Evolutionary conservation across 2,797 vertebrate species (phyloP).

Genomic region (Argya squamiceps): DNA sequence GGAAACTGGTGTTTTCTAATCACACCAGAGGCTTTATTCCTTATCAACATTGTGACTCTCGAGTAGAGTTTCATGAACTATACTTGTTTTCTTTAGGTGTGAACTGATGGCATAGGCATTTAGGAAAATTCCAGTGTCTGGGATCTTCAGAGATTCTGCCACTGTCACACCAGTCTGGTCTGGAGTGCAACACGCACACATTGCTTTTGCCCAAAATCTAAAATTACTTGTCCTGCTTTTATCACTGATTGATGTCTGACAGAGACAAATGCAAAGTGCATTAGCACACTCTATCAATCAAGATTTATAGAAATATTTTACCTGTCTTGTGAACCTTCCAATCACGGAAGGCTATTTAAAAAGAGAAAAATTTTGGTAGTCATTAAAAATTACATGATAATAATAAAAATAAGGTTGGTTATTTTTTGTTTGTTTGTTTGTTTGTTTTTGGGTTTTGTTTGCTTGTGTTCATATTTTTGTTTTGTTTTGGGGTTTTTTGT

Average conservation of each 20-base stretch:
- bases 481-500: no score
- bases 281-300: not conserved
- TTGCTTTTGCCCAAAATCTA: not conserved
- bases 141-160: not conserved
- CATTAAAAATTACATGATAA: not conserved
- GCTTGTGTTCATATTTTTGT: no score
- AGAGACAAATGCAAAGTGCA: not conserved
- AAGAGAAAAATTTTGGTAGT: not conserved
- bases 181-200: not conserved
- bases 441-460: no score
- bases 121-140: not conserved
- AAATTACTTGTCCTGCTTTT: not conserved
- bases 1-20: not conserved
- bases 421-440: not conserved
- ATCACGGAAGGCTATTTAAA: not conserved
- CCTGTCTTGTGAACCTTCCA: not conserved
- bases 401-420: not conserved
- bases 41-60: not conserved
- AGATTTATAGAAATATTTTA: not conserved
- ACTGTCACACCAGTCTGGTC: not conserved
- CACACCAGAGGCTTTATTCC: not conserved
- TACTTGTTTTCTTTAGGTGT: not conserved
- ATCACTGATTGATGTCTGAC: not conserved
- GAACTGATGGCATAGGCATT: not conserved
- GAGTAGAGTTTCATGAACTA: accelerated